A percentile compares a stretch with the other conserved stretches of the same genome.
Conservation (phyloP, 64 coral and sea anemone species). For the Exaiptasia diaphana region DNA sequence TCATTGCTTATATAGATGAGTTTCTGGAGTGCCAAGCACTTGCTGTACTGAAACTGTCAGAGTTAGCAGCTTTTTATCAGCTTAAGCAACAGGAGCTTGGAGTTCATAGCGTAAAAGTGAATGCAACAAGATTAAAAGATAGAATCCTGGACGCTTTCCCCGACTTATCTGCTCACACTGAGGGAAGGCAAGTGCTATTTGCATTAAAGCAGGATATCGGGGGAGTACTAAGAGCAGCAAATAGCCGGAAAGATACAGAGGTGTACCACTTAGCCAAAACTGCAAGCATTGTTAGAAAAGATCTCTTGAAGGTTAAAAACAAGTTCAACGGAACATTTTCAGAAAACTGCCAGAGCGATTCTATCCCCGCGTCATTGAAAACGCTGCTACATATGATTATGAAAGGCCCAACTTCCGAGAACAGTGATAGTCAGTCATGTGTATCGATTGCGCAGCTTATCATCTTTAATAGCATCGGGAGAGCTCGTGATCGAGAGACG, state of each 20-base stretch:
- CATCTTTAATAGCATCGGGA: slow-evolving; percentile 31
- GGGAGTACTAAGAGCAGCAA: neutral
- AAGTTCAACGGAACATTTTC: slow-evolving; percentile 50
- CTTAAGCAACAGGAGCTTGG: slow-evolving; percentile 3
- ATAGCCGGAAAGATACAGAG: neutral
- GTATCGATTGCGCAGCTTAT: slow-evolving; percentile 38
- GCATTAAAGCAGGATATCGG: slow-evolving; percentile 31
- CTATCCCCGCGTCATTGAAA: slow-evolving; percentile 18
- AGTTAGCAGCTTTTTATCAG: slow-evolving; percentile 14
- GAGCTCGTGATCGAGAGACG: neutral
- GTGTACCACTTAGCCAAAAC: slow-evolving; percentile 19
- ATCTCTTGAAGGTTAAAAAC: slow-evolving; percentile 29
- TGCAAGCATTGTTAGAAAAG: slow-evolving; percentile 17
- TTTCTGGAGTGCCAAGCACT: slow-evolving; percentile 26
- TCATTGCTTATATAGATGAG: slow-evolving; percentile 65
- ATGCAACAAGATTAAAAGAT: slow-evolving; percentile 50
- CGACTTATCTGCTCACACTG: slow-evolving; percentile 11
- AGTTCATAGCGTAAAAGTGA: neutral
- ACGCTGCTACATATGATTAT: slow-evolving; percentile 10
- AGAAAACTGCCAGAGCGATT: neutral
- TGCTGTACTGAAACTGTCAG: slow-evolving; percentile 40
- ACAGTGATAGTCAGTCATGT: slow-evolving; percentile 13
- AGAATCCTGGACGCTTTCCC: slow-evolving; percentile 10
- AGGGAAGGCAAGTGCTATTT: slow-evolving; percentile 26
- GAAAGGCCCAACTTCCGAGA: neutral